Base-by-base conservation (phyloP, 1,140 invertebrate species). In the Nasonia vitripennis region DNA sequence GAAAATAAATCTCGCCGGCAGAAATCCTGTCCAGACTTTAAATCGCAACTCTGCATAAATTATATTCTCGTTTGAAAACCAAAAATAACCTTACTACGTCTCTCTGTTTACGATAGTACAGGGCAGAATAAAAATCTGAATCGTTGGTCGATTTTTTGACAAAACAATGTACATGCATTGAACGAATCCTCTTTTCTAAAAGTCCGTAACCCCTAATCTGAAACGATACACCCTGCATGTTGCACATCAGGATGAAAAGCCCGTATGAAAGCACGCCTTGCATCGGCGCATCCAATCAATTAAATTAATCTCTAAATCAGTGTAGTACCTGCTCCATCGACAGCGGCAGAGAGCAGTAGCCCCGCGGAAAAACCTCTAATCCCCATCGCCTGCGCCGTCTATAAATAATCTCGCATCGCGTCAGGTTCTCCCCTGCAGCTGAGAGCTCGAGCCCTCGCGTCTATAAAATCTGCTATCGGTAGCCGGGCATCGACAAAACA, bases 291-390 rank as follows among this genome's bases (percentile, higher is more conserved):
- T 62, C 20, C 79, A 48, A 81, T 45, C 79, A 45, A 71, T n/a
- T 73, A 81, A 81, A 70, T 81, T 81, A 23, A 78, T 62, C 48
- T 62, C 77, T 81, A 81, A 81, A 48, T 68, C 23, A 70, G 34
- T 14, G 67, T 45, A 23, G 11, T 14, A 48, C 45, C 55, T 62
- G 55, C 5, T 62, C 2, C 77, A 78, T 17, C 45, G 51, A 34
- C 41, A 48, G 14, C 45, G 51, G 23, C 23, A 78, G 0, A 10
- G 48, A 62, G 4, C 48, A 17, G 17, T 17, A 62, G 55, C 51
- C 51, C 51, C 51, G 51, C 20, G 17, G 55, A 62, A 62, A 62
- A 62, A 62, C 6, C 55, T 62, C 55, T 62, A 62, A 62, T 62
- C 55, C 55, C 55, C 55, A 62, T 20, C 55, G 55, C 55, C 55